Evolutionary conservation across 1,140 invertebrate genomes (phyloP), one percentile per base, ranked within the genome.

Genomic region (Ephestia elutella): DNA sequence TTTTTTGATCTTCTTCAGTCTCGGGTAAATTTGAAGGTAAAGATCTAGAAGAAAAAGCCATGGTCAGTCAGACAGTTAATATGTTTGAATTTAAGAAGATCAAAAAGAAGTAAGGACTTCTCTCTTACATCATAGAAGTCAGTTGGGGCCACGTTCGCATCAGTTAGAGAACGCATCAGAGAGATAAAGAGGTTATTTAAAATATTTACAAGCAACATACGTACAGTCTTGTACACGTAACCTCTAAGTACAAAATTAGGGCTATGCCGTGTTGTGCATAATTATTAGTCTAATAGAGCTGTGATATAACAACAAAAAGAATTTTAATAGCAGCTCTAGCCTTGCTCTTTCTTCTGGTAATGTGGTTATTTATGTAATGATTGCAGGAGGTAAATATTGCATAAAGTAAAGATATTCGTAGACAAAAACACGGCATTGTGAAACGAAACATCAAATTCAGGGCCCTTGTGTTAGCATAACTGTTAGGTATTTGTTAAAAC

Each of bases 241-340:
- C 38, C n/a, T 17, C 38, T 44, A 44, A 44, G 38, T 44, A 44
- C 38, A 44, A 44, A n/a, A 44, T 44, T 44, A 44, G 38, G 38
- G 38, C 15, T 15, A 13, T 44, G 38, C 2, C 38, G 38, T 44
- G 38, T 44, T 44, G 2, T 44, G 38, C 38, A 44, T 44, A 44
- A 5, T 44, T 1, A 44, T 44, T 44, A 44, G 38, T 44, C 38
- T 17, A 44, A 15, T 44, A 44, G 15, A n/a, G n/a, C 3, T 44
- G 38, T 44, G 13, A 44, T 44, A 44, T 44, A 44, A 44, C 38
- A 15, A 44, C 38, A 44, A 17, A 44, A 44, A 44, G 13, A 44
- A 17, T 44, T 44, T 44, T 44, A 44, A 44, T 44, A 17, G 15
- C 38, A 8, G 38, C 38, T 15, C n/a, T 13, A 44, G 15, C 38